phyloP scores from a whole-genome alignment of 2,797 vertebrate species.

The Anolis apletophallus region DNA sequence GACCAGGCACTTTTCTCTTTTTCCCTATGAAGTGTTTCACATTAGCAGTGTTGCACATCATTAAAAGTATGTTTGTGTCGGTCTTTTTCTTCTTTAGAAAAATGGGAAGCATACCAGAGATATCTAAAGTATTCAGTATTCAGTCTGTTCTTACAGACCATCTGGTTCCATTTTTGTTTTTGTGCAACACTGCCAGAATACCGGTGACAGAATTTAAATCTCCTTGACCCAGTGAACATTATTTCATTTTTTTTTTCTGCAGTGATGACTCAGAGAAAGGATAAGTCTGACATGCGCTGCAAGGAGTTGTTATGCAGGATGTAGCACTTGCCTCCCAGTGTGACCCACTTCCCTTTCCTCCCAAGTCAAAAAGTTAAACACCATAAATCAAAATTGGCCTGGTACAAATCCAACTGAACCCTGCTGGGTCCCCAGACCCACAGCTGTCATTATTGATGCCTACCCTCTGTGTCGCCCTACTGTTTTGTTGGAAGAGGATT shows the following conservation, averaged over 20 bases:
- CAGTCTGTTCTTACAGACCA: not conserved
- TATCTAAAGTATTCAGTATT: not conserved
- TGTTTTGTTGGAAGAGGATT: slow-evolving; percentile 28
- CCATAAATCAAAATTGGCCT: slow-evolving; percentile 44
- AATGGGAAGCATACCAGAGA: not conserved
- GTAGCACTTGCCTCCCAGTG: slow-evolving; percentile 28
- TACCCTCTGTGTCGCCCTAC: not conserved
- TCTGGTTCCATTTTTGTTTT: not conserved
- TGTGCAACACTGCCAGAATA: not conserved
- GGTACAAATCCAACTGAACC: slow-evolving; percentile 48
- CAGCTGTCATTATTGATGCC: slow-evolving; percentile 19
- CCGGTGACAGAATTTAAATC: not conserved
- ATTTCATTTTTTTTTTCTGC: slow-evolving; percentile 6
- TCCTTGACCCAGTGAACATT: slow-evolving; percentile 17
- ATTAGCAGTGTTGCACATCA: not conserved
- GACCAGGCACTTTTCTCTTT: not conserved
- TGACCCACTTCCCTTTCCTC: slow-evolving; percentile 61
- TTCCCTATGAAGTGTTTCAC: not conserved
- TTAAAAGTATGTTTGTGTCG: not conserved
- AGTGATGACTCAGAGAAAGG: slow-evolving; percentile 23
- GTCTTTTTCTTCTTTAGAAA: not conserved
- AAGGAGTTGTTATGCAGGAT: slow-evolving; percentile 46
- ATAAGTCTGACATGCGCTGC: slow-evolving; percentile 5
- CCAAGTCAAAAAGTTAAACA: slow-evolving; percentile 47
- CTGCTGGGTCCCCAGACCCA: not conserved